phyloP scores from a whole-genome alignment of 2,888 invertebrate species.

The Phlogophora meticulosa region DNA sequence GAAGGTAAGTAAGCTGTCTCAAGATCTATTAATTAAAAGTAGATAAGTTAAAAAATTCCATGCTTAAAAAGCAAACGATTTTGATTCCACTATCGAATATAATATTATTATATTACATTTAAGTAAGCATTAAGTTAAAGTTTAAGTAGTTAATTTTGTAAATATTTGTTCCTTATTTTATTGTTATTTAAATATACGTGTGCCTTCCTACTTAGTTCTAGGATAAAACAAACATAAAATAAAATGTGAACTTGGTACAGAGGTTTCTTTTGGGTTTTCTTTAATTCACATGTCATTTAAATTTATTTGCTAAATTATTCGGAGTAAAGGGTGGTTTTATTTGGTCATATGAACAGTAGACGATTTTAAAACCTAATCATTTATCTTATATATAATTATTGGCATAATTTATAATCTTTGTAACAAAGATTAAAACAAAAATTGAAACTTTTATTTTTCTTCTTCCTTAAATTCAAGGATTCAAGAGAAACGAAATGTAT shows the following conservation, averaged over 20 bases:
- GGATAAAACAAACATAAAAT: not conserved
- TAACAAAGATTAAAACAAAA: not conserved
- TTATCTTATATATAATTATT: no score
- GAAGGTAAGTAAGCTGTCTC: not conserved
- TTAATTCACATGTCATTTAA: no score
- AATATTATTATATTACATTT: slow-evolving; percentile 35
- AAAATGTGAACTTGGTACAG: not conserved
- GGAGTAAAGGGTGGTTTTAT: no score
- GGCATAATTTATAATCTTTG: no score
- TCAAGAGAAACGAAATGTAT: slow-evolving; percentile 31
- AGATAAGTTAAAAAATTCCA: slow-evolving; percentile 11
- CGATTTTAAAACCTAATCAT: slow-evolving; percentile 11
- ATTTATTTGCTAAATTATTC: no score
- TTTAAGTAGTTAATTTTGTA: slow-evolving; percentile 62
- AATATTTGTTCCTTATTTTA: slow-evolving; percentile 45
- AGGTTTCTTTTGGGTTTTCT: no score
- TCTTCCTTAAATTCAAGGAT: slow-evolving; percentile 44
- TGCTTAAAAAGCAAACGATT: slow-evolving; percentile 58
- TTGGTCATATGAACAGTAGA: not conserved
- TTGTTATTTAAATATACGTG: no score
- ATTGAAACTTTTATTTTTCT: slow-evolving; percentile 26
- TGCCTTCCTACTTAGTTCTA: slow-evolving; percentile 39
- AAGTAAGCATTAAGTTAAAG: slow-evolving; percentile 31
- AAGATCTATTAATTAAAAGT: slow-evolving; percentile 5
- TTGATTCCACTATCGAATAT: slow-evolving; percentile 78